Base-by-base conservation (phyloP, 2,113 vertebrate genomes). In the Salvelinus alpinus region DNA sequence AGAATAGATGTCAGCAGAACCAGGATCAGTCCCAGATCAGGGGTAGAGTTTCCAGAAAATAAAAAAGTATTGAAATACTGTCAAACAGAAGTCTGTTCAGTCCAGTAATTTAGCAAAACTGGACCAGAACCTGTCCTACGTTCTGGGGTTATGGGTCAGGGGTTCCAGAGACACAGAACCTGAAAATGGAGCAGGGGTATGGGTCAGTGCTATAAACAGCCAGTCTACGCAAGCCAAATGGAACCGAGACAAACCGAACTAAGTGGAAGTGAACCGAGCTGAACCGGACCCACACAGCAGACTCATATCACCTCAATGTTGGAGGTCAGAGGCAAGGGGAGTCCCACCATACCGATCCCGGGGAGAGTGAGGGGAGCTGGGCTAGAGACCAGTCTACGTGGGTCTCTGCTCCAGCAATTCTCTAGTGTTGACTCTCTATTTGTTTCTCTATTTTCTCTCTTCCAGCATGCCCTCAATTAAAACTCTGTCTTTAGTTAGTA, bases 141-240 rank as follows among this genome's bases (percentile, higher is more conserved):
- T 78, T 70, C 83, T 80, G 83, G 76, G 85, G 82, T 87, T 81
- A 90, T 85, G 85, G 79, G 78, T 86, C 78, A 86, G 78, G 88
- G 85, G 86, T 73, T 87, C 74, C 85, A 75, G 44, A 27, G 59
- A 75, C 66, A 71, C 18, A 88, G 83, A 90, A 94, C 92, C 92
- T 94, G 93, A 90, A 78, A 82, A 82, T 70, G 92, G 93, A 93
- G 91, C 82, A 91, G 92, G 92, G 93, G 88, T 93, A 94, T 92
- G 89, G 87, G 90, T 92, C 91, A 93, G 88, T 91, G 88, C 91
- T 89, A 91, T 89, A 86, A 87, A 85, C 88, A 90, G 82, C 72
- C 80, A 89, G 84, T 82, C 83, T 59, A 71, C 67, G 74, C 73
- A 6, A 22, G 44, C 59, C 72, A 75, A 75, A 82, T 76, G 13